Evolutionary conservation across 2,888 invertebrate genomes (phyloP), one percentile per base, ranked within the genome.

Genomic region (Drosophila merina): DNA sequence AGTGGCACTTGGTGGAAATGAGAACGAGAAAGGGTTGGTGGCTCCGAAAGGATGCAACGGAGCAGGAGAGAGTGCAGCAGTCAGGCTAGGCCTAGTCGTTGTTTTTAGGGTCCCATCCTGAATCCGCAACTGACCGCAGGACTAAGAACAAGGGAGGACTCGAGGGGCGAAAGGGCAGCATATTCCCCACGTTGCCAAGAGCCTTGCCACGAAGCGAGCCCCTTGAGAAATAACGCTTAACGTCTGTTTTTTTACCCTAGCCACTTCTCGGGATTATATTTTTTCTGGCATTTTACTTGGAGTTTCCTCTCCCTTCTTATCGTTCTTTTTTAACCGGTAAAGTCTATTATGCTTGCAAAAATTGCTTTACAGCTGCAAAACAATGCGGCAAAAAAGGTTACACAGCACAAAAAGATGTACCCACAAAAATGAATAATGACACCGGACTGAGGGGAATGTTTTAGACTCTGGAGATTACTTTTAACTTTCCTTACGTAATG

Each of bases 341-440:
- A 81, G 86, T 83, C 82, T 84, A 83, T 83, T 83, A 83, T 86
- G 78, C 78, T 77, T 74, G 78, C 76, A 78, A 86, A 83, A 83
- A 83, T 83, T 83, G 85, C 86, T 83, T 81, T 86, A 86, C 82
- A 80, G 85, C 72, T 72, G 86, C 74, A 84, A 86, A 86, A 84
- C 80, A 84, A 86, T 81, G 85, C 87, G 84, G 78, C 69, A 72
- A 72, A 72, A 81, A 82, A 80, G 84, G 84, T 86, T 86, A 86
- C 85, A 84, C 78, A 77, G 86, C 78, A 81, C 73, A 83, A 83
- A 72, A 86, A 83, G 75, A 84, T 80, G 76, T 64, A 72, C 67
- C 74, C 69, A 82, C 69, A 76, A 73, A 71, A 86, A 86, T 86
- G 85, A 83, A 83, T 84, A 84, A 86, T 83, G 86, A 86, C 82